phyloP scores from a whole-genome alignment of 1,140 invertebrate genomes.

The Pseudomyrmex gracilis region DNA sequence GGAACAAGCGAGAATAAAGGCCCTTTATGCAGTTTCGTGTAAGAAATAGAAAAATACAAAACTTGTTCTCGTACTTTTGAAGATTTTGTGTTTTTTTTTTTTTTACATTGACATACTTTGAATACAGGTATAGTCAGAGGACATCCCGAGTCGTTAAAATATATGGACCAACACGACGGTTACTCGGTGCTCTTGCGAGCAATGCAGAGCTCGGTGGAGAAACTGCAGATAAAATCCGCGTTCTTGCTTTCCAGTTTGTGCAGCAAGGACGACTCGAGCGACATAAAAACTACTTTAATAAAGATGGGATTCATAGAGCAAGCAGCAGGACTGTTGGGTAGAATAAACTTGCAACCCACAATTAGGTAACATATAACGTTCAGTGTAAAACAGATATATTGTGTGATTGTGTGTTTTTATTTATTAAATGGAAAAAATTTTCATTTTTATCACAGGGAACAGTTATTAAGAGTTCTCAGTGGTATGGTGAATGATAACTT shows the following conservation, averaged over 20 bases:
- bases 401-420: too few relatives aligned
- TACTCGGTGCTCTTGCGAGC: constrained; percentile 87
- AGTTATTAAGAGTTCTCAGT: constrained; percentile 86
- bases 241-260: constrained; percentile 89
- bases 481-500: constrained; percentile 84
- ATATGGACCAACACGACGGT: constrained; percentile 88
- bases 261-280: constrained; percentile 86
- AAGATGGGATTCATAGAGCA: constrained; percentile 88
- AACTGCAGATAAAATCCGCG: constrained; percentile 89
- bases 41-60: constrained; percentile 73
- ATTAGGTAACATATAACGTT: constrained; percentile 77
- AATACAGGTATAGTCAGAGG: constrained; percentile 88
- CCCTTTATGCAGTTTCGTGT: constrained; percentile 92
- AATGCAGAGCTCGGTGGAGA: constrained; percentile 87
- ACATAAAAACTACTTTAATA: constrained; percentile 84
- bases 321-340: constrained; percentile 84
- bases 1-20: constrained; percentile 88
- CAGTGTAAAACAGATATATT: neutral
- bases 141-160: constrained; percentile 85
- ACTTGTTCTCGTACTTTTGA: neutral
- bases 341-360: constrained; percentile 80
- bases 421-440: too few relatives aligned
- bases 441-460: constrained; percentile 84
- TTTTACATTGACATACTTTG: constrained; percentile 1
- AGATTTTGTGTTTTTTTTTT: constrained; percentile 1